Base-by-base conservation (phyloP, 2,888 invertebrate species). In the Arctia plantaginis region DNA sequence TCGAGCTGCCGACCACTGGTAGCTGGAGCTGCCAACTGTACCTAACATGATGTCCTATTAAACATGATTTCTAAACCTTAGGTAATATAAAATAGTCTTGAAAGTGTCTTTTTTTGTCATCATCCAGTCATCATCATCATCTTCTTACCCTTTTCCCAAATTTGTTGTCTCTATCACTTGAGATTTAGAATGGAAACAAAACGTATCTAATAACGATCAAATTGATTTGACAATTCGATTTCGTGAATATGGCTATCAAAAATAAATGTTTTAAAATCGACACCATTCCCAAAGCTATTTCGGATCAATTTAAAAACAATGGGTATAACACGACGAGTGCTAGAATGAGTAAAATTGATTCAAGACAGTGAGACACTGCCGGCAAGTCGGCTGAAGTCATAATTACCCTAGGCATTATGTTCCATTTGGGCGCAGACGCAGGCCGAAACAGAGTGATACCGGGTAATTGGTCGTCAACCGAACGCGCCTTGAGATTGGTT, bases 351-450 rank as follows among this genome's bases (percentile, higher is more conserved):
- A 68, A 68, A 73, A 76, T 73, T 73, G 76, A 76, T 71, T 72
- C 69, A 68, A 76, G 64, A 47, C 66, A 70, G 70, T 64, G 71
- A 71, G 65, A 72, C 70, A 67, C 70, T 23, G 86, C 79, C 80
- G 84, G 83, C 76, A 84, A 88, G 84, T 85, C 65, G 66, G 86
- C 92, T 92, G 92, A 90, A 93, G 88, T 93, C 95, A 95, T 95
- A 95, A 95, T 95, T 95, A 94, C 93, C 91, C 93, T 94, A 93
- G 92, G 93, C 93, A 95, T 95, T 95, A 95, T 95, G 91, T 91
- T 92, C 95, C 95, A 95, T 95, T 95, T 95, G 94, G 94, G 92
- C 86, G 87, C 92, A 87, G 94, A 91, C 86, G 88, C 92, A 87
- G 88, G 87, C 89, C 93, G 90, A 92, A 94, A 91, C 93, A 88